Evolutionary conservation across 1,140 invertebrate genomes (phyloP), one percentile per base, ranked within the genome.

Genomic region (Meloidogyne hapla): DNA sequence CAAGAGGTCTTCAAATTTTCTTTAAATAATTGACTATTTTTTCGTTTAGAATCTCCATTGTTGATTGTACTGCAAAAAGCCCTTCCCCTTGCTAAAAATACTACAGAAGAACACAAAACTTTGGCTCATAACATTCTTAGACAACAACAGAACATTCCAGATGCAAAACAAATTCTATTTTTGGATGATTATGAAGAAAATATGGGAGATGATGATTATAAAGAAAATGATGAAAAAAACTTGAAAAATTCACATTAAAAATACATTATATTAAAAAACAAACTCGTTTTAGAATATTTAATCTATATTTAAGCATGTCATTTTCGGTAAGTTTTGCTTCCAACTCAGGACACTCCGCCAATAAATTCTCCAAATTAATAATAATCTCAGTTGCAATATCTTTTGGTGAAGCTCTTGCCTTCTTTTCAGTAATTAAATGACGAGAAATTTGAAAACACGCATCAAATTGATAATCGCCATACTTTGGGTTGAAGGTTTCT

Each of bases 401-500:
- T 73, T 90, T 88, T 1, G n/a, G n/a, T n/a, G n/a, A n/a, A n/a
- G n/a, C n/a, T n/a, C n/a, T n/a, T n/a, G n/a, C n/a, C n/a, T n/a
- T n/a, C n/a, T n/a, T n/a, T n/a, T n/a, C n/a, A n/a, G n/a, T n/a
- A n/a, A n/a, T n/a, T n/a, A n/a, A n/a, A 26, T 28, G 74, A 87
- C 74, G 92, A n/a, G 91, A 90, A 71, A 98, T 90, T 42, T 91
- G 89, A 92, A 98, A 92, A 5, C 95, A 93, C 86, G 92, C 94
- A 87, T 98, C 98, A 87, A 94, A 99, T 88, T 99, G 96, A 85
- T 98, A 99, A 89, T 99, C 96, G 4, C 94, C 94, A 90, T 94
- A 96, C 28, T 84, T 86, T 0, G 76, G 66, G 33, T 85, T 79
- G 15, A 71, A 74, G 12, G 86, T 77, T 71, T 86, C 85, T 42